Percentiles rank a stretch among this genome's conserved stretches.
Evolutionary conservation across 1,140 invertebrate genomes (phyloP).

Genomic region (Brachionus sp.): DNA sequence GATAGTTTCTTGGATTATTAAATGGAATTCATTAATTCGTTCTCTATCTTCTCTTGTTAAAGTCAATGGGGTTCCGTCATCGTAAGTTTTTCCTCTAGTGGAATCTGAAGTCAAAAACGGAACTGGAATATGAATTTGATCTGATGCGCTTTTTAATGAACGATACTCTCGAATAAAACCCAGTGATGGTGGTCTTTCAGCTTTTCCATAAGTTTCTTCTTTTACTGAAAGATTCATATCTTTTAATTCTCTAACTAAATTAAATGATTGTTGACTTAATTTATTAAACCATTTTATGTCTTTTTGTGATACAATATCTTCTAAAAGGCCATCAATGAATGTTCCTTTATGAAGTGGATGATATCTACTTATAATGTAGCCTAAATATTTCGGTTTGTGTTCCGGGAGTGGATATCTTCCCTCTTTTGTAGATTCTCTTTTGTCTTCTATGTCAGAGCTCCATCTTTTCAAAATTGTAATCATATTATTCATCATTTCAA

Average conservation of each 20-base stretch:
- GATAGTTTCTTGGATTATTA: neutral
- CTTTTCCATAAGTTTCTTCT: neutral
- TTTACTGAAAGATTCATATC: neutral
- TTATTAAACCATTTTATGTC: neutral
- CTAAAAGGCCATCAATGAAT: neutral
- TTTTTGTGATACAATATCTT: neutral
- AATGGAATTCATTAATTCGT: neutral
- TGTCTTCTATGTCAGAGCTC: neutral
- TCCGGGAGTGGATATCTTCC: neutral
- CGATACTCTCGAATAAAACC: neutral
- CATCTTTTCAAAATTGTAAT: neutral
- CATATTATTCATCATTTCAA: conserved; percentile 1
- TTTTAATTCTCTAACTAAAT: neutral
- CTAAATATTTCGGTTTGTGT: neutral
- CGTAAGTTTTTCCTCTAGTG: neutral
- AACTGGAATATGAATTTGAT: conserved; percentile 6
- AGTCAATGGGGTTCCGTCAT: neutral
- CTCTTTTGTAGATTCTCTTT: neutral
- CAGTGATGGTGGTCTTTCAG: neutral
- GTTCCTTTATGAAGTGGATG: neutral
- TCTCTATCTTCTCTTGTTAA: neutral
- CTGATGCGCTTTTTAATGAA: neutral
- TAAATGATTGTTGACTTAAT: neutral
- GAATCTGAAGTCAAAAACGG: neutral
- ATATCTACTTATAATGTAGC: conserved; percentile 1